Evolutionary conservation across 2,797 vertebrate genomes (phyloP).

Genomic region (Thamnophis elegans): DNA sequence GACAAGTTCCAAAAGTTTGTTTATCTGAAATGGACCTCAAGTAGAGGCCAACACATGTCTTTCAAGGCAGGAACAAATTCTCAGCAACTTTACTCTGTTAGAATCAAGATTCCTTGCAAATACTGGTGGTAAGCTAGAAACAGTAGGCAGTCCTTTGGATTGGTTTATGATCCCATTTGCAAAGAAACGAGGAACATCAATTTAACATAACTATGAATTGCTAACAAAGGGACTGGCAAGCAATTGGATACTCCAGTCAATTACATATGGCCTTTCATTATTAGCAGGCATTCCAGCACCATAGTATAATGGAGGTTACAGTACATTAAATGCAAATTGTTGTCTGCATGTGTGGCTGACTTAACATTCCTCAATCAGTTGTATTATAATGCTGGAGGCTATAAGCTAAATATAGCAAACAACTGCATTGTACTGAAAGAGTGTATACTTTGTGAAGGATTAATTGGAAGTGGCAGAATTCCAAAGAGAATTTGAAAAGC

Average conservation of each 20-base stretch:
- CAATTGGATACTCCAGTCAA: slow-evolving; percentile 25
- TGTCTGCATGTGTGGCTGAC: slow-evolving; percentile 9
- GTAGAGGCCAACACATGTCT: not conserved
- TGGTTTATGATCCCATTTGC: slow-evolving; percentile 24
- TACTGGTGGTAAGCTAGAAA: slow-evolving; percentile 12
- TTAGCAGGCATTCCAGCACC: slow-evolving; percentile 22
- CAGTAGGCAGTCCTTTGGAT: not conserved
- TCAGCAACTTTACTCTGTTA: not conserved
- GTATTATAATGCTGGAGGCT: not conserved
- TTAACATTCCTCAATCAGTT: slow-evolving; percentile 29
- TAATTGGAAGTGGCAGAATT: slow-evolving; percentile 23
- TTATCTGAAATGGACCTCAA: not conserved
- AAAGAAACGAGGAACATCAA: slow-evolving; percentile 27
- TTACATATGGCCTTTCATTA: slow-evolving; percentile 18
- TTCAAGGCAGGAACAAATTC: not conserved
- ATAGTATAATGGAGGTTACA: slow-evolving; percentile 14
- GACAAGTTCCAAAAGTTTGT: not conserved
- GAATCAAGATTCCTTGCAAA: slow-evolving; percentile 1
- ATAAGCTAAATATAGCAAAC: slow-evolving; percentile 19
- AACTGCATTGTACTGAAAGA: not conserved
- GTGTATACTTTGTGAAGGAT: not conserved
- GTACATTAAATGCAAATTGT: slow-evolving; percentile 27
- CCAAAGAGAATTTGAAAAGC: not conserved
- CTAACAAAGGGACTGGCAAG: slow-evolving; percentile 42
- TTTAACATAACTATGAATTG: slow-evolving; percentile 31